phyloP scores from a whole-genome alignment of 2,113 vertebrate genomes.

The Coreoperca whiteheadi region DNA sequence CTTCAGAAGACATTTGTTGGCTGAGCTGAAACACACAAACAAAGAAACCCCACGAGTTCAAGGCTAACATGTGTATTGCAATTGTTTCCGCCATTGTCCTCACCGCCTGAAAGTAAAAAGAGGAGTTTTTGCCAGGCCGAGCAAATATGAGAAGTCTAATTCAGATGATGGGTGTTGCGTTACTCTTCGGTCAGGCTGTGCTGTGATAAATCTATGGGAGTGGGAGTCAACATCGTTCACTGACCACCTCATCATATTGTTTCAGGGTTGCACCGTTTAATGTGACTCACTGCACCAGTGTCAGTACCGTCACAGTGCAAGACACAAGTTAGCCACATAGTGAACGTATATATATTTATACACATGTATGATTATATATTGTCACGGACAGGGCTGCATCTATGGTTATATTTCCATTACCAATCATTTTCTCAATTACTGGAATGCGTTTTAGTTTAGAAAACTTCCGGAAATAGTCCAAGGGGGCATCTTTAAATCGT shows the following conservation, averaged over 20 bases:
- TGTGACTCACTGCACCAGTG: not conserved
- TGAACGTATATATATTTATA: not conserved
- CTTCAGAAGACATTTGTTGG: constrained; percentile 99
- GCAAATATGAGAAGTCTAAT: not conserved
- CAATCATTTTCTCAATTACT: not conserved
- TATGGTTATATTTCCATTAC: not conserved
- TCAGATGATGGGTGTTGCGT: not conserved
- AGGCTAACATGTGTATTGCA: rapidly evolving
- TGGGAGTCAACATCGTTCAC: not conserved
- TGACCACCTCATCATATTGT: not conserved
- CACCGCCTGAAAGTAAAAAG: not conserved
- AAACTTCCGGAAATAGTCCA: not conserved
- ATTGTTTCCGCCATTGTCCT: not conserved
- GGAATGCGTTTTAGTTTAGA: not conserved
- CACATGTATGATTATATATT: not conserved
- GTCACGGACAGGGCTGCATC: not conserved
- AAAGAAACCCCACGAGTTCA: not conserved
- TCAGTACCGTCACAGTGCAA: too few species aligned
- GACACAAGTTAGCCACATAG: not conserved
- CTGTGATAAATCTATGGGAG: not conserved
- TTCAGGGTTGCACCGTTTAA: too few species aligned
- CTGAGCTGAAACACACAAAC: constrained; percentile 83
- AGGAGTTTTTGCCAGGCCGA: not conserved
- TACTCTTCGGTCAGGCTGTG: not conserved
- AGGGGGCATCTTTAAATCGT: not conserved